Evolutionary conservation across 1,140 invertebrate genomes (phyloP), one percentile per base, ranked within the genome.

Genomic region (Anthonomus grandis): DNA sequence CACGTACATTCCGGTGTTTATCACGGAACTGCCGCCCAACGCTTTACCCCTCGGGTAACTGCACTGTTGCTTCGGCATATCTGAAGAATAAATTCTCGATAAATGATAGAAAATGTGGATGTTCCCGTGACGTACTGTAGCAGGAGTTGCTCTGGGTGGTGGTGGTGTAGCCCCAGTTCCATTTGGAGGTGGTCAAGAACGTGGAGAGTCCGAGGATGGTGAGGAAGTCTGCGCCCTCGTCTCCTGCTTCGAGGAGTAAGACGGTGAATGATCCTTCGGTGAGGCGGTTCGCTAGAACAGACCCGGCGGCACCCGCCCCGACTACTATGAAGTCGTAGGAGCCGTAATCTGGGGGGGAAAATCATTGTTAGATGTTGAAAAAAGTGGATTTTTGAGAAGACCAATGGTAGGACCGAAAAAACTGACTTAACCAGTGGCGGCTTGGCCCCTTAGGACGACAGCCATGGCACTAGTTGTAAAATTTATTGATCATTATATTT

Each of bases 1-100:
- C 1, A 90, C 86, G 70, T 94, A 93, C n/a, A 92, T 85, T 89
- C 94, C 91, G 45, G 84, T 90, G 68, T 95, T 94, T 13, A 95
- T 81, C 2, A 87, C 83, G 17, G 85, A 88, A 1, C 83, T 81
- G 0, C 91, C 91, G 1, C 91, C 91, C 2, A 88, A 65, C 0
- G 78, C 81, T 64, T 78, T 83, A 2, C 84, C 84, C 47, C 81
- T 69, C 0, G 83, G 82, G 76, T 81, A 79, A 27, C 74, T 78
- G 62, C 83, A 85, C 24, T 74, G 68, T 18, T 75, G 69, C 15
- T 76, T 72, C 23, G 6, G 8, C 4, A 23, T 39, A 10, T 0
- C 34, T 39, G 23, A 10, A 47, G 13, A 68, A 60, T 17, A 48
- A 76, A 83, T 79, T 39, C 77, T 78, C 78, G 17, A 38, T 53